Percentiles rank a stretch among this genome's conserved stretches.
Evolutionary conservation across 2,797 vertebrate species (phyloP).

Genomic region (Sebastes matsubarae): DNA sequence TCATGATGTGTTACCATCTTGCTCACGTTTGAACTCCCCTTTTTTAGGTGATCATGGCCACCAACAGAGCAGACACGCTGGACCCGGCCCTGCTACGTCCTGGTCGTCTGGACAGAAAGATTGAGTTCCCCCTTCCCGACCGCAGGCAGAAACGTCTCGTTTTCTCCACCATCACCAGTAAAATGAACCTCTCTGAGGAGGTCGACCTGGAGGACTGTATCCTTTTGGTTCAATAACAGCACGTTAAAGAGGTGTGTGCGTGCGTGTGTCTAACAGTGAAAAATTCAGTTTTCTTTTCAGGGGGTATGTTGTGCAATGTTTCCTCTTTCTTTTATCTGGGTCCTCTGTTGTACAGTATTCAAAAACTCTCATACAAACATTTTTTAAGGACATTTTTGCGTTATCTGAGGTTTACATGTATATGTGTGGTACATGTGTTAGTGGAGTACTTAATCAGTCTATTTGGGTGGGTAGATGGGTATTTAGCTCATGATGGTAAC

Average conservation of each 20-base stretch:
- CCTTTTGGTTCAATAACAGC: constrained; percentile 63
- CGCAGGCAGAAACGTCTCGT: constrained; percentile 93
- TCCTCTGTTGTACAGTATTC: too few relatives aligned
- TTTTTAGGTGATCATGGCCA: constrained; percentile 94
- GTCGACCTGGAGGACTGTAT: constrained; percentile 97
- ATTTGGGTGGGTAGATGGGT: background rate
- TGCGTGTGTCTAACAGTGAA: background rate
- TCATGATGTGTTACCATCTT: background rate
- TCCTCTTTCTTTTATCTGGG: too few relatives aligned
- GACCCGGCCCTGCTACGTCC: constrained; percentile 93
- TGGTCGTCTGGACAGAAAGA: constrained; percentile 93
- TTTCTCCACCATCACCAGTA: constrained; percentile 96
- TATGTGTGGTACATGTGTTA: background rate
- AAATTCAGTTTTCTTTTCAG: background rate
- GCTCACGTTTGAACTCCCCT: background rate
- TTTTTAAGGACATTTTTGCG: background rate
- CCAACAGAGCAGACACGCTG: constrained; percentile 93
- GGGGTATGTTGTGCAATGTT: background rate
- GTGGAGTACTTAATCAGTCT: background rate
- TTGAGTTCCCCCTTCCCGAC: constrained; percentile 94
- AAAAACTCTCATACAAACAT: background rate
- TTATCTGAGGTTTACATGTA: background rate
- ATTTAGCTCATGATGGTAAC: background rate
- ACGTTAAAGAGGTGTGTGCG: background rate
- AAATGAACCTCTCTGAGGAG: constrained; percentile 97